phyloP scores from a whole-genome alignment of 2,888 invertebrate genomes.

The Dorcus parallelipipedus region DNA sequence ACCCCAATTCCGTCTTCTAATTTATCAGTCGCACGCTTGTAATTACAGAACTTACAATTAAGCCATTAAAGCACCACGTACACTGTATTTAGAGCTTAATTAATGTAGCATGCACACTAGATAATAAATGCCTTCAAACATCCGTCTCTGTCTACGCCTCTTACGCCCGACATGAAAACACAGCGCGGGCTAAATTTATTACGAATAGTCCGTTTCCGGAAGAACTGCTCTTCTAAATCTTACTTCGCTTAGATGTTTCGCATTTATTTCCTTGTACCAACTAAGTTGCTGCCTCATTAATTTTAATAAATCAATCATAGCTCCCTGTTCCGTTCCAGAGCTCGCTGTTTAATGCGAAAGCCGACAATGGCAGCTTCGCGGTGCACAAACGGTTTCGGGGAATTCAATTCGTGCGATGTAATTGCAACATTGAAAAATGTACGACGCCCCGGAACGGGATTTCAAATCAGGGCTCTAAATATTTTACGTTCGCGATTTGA shows the following conservation, averaged over 20 bases:
- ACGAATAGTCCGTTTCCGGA: neutral
- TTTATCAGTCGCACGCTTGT: conserved; percentile 27
- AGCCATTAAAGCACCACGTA: conserved; percentile 27
- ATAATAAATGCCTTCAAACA: conserved; percentile 23
- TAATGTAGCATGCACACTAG: conserved; percentile 24
- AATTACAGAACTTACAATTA: conserved; percentile 28
- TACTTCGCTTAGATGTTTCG: neutral
- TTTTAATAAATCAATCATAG: too few relatives aligned
- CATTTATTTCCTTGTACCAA: neutral
- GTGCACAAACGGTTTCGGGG: too few relatives aligned
- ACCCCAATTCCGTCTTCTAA: conserved; percentile 20
- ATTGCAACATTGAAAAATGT: too few relatives aligned
- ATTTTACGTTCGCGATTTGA: too few relatives aligned
- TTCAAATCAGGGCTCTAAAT: too few relatives aligned
- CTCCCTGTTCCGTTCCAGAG: too few relatives aligned
- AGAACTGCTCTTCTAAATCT: neutral
- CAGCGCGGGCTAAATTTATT: neutral
- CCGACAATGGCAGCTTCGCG: too few relatives aligned
- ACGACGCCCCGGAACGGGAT: too few relatives aligned
- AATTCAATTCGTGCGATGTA: too few relatives aligned
- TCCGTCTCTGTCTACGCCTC: conserved; percentile 16
- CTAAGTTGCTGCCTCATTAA: too few relatives aligned
- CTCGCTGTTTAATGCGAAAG: too few relatives aligned
- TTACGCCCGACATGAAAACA: neutral
- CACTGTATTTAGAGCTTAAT: conserved; percentile 26